Base-by-base conservation (phyloP, 1,140 invertebrate genomes). In the Hyles vespertilio region DNA sequence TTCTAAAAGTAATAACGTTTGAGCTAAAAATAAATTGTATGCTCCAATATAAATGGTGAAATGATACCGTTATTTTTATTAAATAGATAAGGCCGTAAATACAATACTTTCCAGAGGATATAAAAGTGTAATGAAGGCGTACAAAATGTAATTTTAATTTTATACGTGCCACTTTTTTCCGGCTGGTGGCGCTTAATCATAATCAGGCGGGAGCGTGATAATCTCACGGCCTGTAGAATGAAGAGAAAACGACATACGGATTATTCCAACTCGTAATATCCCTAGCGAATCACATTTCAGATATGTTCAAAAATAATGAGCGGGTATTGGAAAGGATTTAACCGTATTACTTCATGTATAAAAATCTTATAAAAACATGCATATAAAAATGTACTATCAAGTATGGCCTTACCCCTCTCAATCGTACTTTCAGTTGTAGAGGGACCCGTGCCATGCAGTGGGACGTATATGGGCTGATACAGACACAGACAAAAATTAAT, bases 61-160 rank as follows among this genome's bases (percentile, higher is more conserved):
- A 22, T 22, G 22, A 22, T 10, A n/a, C n/a, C 0, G 46, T n/a
- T 48, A 48, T 11, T 2, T 48, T 11, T 48, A n/a, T 48, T n/a
- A 5, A 11, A n/a, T n/a, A 10, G n/a, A 22, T 48, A 48, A 48
- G 2, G n/a, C 46, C 46, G n/a, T 56, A 43, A 5, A 32, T 54
- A 36, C 43, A 50, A 47, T 51, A 51, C 55, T 61, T 52, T 57
- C 56, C 45, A 8, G 10, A 50, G 43, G 51, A 34, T 58, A 53
- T 56, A 63, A 66, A 62, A 67, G 47, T 58, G 44, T 75, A 73
- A 76, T 70, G 67, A 72, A 68, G 66, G 63, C 64, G 50, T 59
- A 64, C 61, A 69, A 75, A 84, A 77, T 77, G 75, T 81, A 74
- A 79, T 81, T 81, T 81, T 81, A 79, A 79, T 83, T 83, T 85